These are phyloP conservation scores for Phyllotreta cruciferae DNA, from an alignment of 2,888 invertebrate species.

Conservation along the genomic window DNA sequence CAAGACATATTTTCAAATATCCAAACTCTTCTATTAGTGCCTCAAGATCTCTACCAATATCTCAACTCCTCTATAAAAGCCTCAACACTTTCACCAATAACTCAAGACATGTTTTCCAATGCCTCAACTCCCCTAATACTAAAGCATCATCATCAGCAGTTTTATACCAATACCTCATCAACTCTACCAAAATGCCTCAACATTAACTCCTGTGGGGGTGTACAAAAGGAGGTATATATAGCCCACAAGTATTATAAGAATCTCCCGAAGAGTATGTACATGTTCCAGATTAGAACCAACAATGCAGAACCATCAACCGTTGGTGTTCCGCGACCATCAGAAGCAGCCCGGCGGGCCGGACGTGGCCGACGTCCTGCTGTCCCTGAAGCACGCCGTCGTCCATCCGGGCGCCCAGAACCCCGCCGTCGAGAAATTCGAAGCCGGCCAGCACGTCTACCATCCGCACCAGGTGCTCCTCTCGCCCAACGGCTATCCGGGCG, in stretches of 20 bases:
- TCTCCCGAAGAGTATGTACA: neutral
- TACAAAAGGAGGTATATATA: no score
- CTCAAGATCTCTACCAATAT: no score
- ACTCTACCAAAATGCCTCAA: neutral
- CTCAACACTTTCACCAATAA: no score
- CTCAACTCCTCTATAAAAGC: no score
- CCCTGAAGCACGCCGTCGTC: slow-evolving; percentile 86
- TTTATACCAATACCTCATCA: neutral
- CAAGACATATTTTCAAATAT: no score
- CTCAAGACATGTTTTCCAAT: no score
- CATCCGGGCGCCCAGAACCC: slow-evolving; percentile 71
- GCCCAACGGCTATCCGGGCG: slow-evolving; percentile 59
- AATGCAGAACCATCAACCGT: slow-evolving; percentile 44
- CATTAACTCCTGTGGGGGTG: no score
- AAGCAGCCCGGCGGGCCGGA: slow-evolving; percentile 60
- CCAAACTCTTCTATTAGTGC: no score
- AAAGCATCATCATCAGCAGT: no score
- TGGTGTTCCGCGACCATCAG: slow-evolving; percentile 46
- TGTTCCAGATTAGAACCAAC: slow-evolving; percentile 48
- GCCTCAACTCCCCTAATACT: no score
- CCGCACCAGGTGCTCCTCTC: slow-evolving; percentile 69
- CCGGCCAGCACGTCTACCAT: slow-evolving; percentile 44
- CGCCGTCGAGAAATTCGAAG: slow-evolving; percentile 46
- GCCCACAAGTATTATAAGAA: slow-evolving; percentile 2
- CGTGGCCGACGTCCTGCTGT: slow-evolving; percentile 87